A percentile compares a stretch with the other conserved stretches of the same genome.
Evolutionary conservation across 2,888 invertebrate species (phyloP).

Genomic region (Epinotia brunnichana): DNA sequence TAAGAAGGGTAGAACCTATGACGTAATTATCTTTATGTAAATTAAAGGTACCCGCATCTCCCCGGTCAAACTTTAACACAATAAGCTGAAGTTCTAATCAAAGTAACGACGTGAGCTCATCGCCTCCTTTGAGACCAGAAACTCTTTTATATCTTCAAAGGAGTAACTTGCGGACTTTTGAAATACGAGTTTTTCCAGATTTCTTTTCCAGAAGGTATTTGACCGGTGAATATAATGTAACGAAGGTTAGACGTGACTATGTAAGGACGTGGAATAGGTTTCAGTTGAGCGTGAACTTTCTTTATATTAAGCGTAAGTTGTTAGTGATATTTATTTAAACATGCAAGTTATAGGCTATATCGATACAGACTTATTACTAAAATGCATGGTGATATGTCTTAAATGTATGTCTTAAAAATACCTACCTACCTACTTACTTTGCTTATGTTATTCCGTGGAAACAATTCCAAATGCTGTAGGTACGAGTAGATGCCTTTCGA

Average conservation of each 20-base stretch:
- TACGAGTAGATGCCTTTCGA: too few species aligned
- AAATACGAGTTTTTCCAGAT: conserved; percentile 54
- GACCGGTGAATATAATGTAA: conserved; percentile 38
- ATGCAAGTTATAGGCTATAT: too few species aligned
- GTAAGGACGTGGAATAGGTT: conserved; percentile 26
- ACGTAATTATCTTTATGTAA: conserved; percentile 40
- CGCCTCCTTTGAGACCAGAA: conserved; percentile 66
- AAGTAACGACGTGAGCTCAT: conserved; percentile 70
- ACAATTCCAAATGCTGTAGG: too few species aligned
- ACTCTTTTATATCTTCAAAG: conserved; percentile 67
- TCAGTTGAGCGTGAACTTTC: conserved; percentile 11
- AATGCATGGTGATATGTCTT: too few species aligned
- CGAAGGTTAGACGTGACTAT: conserved; percentile 39
- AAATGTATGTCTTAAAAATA: too few species aligned
- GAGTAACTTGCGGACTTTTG: conserved; percentile 57
- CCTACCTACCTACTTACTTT: too few species aligned
- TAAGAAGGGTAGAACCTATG: neutral
- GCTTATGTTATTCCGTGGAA: too few species aligned
- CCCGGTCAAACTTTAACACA: conserved; percentile 47
- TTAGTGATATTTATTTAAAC: too few species aligned
- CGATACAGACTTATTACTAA: too few species aligned
- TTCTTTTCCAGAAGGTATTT: conserved; percentile 40
- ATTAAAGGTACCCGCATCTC: conserved; percentile 40
- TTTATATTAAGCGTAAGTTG: neutral
- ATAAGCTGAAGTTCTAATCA: conserved; percentile 67